Evolutionary conservation across 2,113 vertebrate genomes (phyloP), one percentile per base, ranked within the genome.

Genomic region (Promerops cafer): DNA sequence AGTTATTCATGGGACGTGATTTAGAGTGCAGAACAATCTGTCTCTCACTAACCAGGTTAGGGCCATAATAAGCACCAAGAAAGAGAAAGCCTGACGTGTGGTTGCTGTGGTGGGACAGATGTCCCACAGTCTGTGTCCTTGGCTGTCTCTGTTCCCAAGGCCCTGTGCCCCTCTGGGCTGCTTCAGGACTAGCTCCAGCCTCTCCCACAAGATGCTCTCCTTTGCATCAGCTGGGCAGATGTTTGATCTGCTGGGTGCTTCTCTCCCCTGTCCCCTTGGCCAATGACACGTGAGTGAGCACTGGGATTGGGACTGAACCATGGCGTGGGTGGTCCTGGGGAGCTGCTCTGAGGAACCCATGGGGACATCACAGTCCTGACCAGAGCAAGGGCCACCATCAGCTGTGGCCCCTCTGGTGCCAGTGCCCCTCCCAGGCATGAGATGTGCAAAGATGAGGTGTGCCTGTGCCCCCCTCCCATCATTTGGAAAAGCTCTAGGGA

Each of bases 81-180:
- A 83, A 87, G 75, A 87, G 57, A 84, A 78, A 93, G 64, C 84
- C 69, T 96, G 70, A 54, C 9, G 12, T 57, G 83, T 50, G 70
- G 61, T 63, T 96, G 39, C 31, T 90, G 71, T 80, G 83, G 61
- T 80, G 63, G 91, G 83, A 85, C 35, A 27, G 45, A 57, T 79
- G 59, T 88, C 79, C 68, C 61, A 70, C 16, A 15, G 64, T 52
- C 68, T 44, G 33, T 82, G 53, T 84, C 66, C 81, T 89, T 0
- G 6, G 44, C 84, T 70, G 53, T 33, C 35, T 88, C 57, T 80
- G 50, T 56, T 93, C 75, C 93, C 78, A 91, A 79, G 52, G 33
- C 54, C 9, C 22, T 69, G 42, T 53, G 27, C 52, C 47, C 28
- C 42, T 74, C 68, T 4, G 1, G 17, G 59, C 45, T 49, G 28